phyloP scores from a whole-genome alignment of 2,113 vertebrate genomes.

The Larimichthys polyactis region DNA sequence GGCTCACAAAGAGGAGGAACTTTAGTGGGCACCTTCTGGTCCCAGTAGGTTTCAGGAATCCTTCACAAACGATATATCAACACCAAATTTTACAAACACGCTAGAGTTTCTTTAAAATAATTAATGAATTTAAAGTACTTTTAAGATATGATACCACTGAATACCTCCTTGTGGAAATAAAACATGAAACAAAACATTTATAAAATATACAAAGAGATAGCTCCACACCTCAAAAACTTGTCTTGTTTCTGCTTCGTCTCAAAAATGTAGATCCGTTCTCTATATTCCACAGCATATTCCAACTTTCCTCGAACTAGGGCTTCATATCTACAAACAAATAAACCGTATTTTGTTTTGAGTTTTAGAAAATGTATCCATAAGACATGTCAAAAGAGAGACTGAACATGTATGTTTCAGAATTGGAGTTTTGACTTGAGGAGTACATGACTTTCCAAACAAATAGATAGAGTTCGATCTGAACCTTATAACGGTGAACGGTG shows the following conservation, averaged over 20 bases:
- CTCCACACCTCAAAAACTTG: constrained; percentile 90
- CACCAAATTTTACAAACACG: background rate
- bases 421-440: background rate
- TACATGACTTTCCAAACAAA: background rate
- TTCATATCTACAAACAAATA: constrained; percentile 88
- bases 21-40: constrained; percentile 91
- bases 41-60: constrained; percentile 89
- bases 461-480: background rate
- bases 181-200: background rate
- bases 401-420: background rate
- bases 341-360: background rate
- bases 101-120: background rate
- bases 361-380: background rate
- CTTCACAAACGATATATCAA: constrained; percentile 74
- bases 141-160: background rate
- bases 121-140: background rate
- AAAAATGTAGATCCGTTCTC: constrained; percentile 88
- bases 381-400: background rate
- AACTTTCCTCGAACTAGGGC: constrained; percentile 88
- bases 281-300: constrained; percentile 89
- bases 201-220: constrained; percentile 20
- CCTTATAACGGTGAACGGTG: background rate
- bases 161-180: background rate
- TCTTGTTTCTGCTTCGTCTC: constrained; percentile 89
- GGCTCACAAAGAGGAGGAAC: constrained; percentile 90